These are phyloP conservation scores for Drosophila lacertosa DNA, from an alignment of 1,140 invertebrate genomes.

Conservation along the genomic window DNA sequence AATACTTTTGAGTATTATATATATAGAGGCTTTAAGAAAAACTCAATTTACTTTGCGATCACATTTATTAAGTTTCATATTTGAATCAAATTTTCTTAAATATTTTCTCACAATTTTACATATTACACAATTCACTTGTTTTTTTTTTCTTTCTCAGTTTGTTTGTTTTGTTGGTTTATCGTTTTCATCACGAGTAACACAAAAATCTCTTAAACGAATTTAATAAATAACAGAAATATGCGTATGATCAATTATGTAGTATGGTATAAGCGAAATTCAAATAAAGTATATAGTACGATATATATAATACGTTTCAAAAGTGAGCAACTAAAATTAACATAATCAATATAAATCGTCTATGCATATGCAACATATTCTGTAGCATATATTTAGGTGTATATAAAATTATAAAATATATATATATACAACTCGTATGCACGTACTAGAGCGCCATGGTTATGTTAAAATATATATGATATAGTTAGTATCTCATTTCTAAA, in stretches of 20 bases:
- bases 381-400: slow-evolving; percentile 19
- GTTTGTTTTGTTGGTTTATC: slow-evolving; percentile 49
- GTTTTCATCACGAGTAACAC: slow-evolving; percentile 73
- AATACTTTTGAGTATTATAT: no score
- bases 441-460: slow-evolving; percentile 31
- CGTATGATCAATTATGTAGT: slow-evolving; percentile 63
- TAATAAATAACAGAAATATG: slow-evolving; percentile 81
- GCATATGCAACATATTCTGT: slow-evolving; percentile 47
- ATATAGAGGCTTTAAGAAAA: not conserved
- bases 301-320: slow-evolving; percentile 73
- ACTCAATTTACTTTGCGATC: slow-evolving; percentile 68
- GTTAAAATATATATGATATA: slow-evolving; percentile 9
- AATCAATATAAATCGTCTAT: slow-evolving; percentile 47
- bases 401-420: not conserved
- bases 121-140: slow-evolving; percentile 78
- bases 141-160: slow-evolving; percentile 40
- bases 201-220: slow-evolving; percentile 78
- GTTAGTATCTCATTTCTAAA: slow-evolving; percentile 3
- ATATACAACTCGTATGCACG: not conserved
- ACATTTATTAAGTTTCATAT: slow-evolving; percentile 83
- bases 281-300: slow-evolving; percentile 67
- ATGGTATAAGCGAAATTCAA: slow-evolving; percentile 60
- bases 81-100: slow-evolving; percentile 81
- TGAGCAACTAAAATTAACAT: slow-evolving; percentile 68
- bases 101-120: slow-evolving; percentile 78